These are phyloP conservation scores for Notothenia coriiceps DNA, from an alignment of 2,113 vertebrate species.

Conservation along the genomic window DNA sequence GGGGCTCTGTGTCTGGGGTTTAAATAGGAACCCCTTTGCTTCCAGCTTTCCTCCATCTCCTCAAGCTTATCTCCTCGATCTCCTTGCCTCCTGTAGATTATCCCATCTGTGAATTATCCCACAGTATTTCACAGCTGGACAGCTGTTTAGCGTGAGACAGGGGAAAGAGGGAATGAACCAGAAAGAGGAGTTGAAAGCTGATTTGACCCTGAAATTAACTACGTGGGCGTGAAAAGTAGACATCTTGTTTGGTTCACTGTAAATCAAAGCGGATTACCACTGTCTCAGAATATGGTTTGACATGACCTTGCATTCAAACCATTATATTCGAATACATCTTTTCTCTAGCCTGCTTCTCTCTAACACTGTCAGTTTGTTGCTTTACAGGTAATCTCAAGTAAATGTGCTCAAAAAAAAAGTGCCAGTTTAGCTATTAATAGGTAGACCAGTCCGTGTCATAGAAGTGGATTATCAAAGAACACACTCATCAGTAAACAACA, in stretches of 20 bases:
- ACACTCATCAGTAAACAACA: not conserved
- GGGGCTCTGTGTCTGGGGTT: slow-evolving; percentile 45
- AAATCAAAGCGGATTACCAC: slow-evolving; percentile 14
- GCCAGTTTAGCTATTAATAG: slow-evolving; percentile 13
- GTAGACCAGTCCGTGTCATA: not conserved
- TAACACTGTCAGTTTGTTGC: not conserved
- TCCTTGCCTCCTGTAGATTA: slow-evolving; percentile 28
- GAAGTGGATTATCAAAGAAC: slow-evolving; percentile 32
- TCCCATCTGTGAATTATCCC: slow-evolving; percentile 63
- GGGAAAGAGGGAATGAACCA: not conserved
- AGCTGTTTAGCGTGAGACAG: slow-evolving; percentile 42
- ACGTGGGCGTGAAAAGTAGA: slow-evolving; percentile 19
- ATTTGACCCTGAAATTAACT: slow-evolving; percentile 50
- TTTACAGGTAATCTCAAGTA: slow-evolving; percentile 18
- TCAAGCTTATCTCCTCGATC: slow-evolving; percentile 18
- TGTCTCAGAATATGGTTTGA: slow-evolving; percentile 13
- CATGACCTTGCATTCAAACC: slow-evolving; percentile 27
- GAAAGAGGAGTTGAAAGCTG: not conserved
- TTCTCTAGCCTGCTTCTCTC: not conserved
- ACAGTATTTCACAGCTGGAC: slow-evolving; percentile 53
- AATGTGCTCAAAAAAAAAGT: not conserved
- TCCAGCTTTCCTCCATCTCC: slow-evolving; percentile 28
- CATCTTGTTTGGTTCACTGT: slow-evolving; percentile 18
- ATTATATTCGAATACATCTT: slow-evolving; percentile 11
- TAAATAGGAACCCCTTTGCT: slow-evolving; percentile 31